Base-by-base conservation (phyloP, 1,140 invertebrate genomes). In the Drosophila trapezifrons region DNA sequence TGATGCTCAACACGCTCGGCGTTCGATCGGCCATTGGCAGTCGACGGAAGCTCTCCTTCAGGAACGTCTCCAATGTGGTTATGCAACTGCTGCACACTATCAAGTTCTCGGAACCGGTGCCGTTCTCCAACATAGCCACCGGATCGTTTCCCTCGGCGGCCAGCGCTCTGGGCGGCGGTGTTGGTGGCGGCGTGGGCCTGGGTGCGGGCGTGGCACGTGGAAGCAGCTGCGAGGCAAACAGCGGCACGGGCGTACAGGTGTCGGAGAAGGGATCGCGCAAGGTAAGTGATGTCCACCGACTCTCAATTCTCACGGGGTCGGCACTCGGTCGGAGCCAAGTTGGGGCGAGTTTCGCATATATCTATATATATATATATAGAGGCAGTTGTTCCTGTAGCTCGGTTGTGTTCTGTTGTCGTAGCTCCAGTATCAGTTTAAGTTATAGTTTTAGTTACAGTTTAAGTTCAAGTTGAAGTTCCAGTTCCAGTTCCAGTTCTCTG, bases 71-170 rank as follows among this genome's bases (percentile, higher is more conserved):
- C 51, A 97, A 97, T 92, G 97, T 98, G 62, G 97, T 98, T 15
- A 96, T 98, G 66, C 96, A 98, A 89, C 93, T 98, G 51, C 94
- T 98, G 49, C 97, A 98, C 92, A 97, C 96, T 17, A 97, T 98
- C 80, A 98, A 97, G 92, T 98, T 97, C 92, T 97, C 96, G 66
- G 96, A 98, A 78, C 97, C 98, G 90, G 97, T 98, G 49, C 97
- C 97, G 1, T 98, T 98, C 92, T 96, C 96, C 55, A 97, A 98
- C 92, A 97, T 98, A 93, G 95, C 96, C 55, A 95, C 96, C 37
- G 91, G 91, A 9, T 92, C 91, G 25, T 92, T 92, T 59, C 92
- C 92, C 4, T 85, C 90, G 32, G 65, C 91, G 35, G 90, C 78
- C 27, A 83, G 77, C 17, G 85, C 81, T 2, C 35, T 86, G 5